Evolutionary conservation across 2,113 vertebrate genomes (phyloP).

Genomic region (Caranx melampygus): DNA sequence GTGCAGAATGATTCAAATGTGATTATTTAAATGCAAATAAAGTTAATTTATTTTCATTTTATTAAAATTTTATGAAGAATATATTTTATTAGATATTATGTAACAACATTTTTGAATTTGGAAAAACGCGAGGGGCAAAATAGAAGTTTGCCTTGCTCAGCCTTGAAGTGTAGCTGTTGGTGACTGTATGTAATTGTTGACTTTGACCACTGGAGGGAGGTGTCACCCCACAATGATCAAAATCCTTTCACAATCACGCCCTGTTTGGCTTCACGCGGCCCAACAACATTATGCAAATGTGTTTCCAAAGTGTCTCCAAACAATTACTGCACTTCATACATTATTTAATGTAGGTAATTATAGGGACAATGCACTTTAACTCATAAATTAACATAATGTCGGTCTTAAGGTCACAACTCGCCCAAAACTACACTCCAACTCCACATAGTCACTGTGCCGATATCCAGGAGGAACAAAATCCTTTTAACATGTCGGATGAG

Average conservation of each 20-base stretch:
- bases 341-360: neutral
- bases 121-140: too few relatives aligned
- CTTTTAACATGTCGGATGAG: neutral
- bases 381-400: neutral
- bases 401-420: neutral
- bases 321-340: too few relatives aligned
- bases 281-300: neutral
- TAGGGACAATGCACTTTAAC: neutral
- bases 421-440: neutral
- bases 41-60: too few relatives aligned
- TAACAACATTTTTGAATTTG: too few relatives aligned
- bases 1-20: too few relatives aligned
- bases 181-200: neutral
- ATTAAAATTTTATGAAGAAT: too few relatives aligned
- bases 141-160: too few relatives aligned
- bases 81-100: too few relatives aligned
- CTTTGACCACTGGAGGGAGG: constrained; percentile 27
- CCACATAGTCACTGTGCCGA: neutral
- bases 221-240: neutral
- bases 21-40: too few relatives aligned
- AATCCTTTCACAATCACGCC: neutral
- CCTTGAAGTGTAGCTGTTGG: too few relatives aligned
- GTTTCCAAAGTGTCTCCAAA: neutral
- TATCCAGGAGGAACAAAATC: neutral
- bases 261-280: neutral